Conservation (phyloP, 2,113 vertebrate genomes). For the Zosterops pallidus region DNA sequence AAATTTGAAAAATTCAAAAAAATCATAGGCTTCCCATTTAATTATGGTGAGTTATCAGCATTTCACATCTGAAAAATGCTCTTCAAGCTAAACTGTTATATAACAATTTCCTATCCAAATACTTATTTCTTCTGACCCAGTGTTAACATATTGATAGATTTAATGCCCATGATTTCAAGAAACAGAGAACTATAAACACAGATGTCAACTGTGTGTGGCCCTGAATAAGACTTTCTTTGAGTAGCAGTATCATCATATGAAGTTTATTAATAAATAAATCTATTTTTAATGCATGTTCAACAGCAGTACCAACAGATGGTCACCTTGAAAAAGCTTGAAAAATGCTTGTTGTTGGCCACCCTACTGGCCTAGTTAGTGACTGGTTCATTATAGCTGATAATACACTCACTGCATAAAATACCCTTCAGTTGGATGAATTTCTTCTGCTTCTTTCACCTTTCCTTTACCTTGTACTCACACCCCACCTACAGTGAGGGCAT, state of each 20-base stretch:
- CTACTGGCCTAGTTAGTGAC: background rate
- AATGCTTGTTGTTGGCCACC: background rate
- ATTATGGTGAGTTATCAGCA: background rate
- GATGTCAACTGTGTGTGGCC: background rate
- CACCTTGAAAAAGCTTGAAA: background rate
- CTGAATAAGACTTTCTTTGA: background rate
- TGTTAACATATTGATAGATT: background rate
- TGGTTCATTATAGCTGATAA: background rate
- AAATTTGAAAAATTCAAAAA: conserved; percentile 50
- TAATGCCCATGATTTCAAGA: background rate
- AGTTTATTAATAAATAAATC: background rate
- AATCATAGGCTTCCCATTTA: conserved; percentile 24
- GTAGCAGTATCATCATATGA: background rate
- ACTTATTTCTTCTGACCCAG: background rate
- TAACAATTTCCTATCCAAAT: background rate
- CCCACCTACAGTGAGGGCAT: too few species aligned
- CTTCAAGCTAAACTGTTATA: background rate
- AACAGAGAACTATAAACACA: background rate
- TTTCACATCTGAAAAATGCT: background rate
- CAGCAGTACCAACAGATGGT: background rate
- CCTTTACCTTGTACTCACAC: background rate
- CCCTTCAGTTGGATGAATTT: background rate
- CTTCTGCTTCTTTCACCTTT: background rate
- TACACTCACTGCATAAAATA: background rate
- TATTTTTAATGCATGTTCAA: background rate